Evolutionary conservation across 2,888 invertebrate genomes (phyloP), one percentile per base, ranked within the genome.

Genomic region (Cataglyphis cursor): DNA sequence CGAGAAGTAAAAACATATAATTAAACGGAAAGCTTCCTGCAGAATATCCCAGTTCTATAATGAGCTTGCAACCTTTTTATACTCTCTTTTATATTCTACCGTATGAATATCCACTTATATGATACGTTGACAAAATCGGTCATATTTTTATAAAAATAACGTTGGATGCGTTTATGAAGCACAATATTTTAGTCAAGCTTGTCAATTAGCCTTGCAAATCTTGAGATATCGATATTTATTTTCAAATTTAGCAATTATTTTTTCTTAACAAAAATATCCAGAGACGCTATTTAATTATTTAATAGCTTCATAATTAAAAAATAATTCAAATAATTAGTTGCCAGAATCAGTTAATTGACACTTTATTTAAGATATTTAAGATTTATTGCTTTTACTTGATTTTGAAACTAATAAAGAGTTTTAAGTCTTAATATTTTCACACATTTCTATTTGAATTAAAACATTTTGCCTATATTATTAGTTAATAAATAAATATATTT

Each of bases 1-100:
- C 1, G 35, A 75, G 21, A 21, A 21, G 48, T 51, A 51, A 64
- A 48, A 75, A 66, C 28, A 21, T 35, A n/a, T 15, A 75, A 75
- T 18, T 66, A 75, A 66, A 75, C 24, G 51, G 24, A 31, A 65
- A 75, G 35, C 48, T 75, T 51, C 12, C 31, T 44, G 15, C 9
- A 48, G 21, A 15, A 35, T 51, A 51, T 75, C 4, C 21, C n/a
- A 51, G 12, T 51, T 65, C 18, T 35, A 8, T 51, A 51, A 66
- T 35, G 24, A n/a, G 38, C 10, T 44, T 41, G 12, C 41, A 59
- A 41, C 18, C n/a, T 74, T 61, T 44, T 61, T 44, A 61, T 15
- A 31, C 9, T 31, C 31, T 62, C 9, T 31, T 44, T 62, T 21
- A 48, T 8, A 61, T 31, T 10, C 9, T 10, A 12, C 15, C 9